Conservation (phyloP, 2,113 vertebrate genomes). For the Gadus macrocephalus region DNA sequence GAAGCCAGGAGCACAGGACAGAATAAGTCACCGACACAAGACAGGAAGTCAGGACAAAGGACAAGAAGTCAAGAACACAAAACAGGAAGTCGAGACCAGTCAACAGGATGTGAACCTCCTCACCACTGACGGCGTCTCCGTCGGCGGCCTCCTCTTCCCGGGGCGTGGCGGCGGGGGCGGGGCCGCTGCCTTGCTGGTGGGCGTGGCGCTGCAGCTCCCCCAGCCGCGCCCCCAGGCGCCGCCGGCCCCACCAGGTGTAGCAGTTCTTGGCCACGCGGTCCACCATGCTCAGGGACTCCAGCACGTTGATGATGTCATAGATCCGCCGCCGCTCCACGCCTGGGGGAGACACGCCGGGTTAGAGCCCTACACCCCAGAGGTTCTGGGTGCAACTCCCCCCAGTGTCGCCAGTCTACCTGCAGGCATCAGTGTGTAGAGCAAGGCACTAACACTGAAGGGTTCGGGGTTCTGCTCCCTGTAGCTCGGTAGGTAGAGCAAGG, state of each 20-base stretch:
- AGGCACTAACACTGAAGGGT: background rate
- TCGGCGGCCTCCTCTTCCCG: constrained; percentile 53
- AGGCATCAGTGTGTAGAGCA: background rate
- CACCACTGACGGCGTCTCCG: background rate
- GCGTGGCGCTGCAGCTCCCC: constrained; percentile 77
- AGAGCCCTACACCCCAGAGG: background rate
- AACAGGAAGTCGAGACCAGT: background rate
- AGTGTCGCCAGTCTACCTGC: background rate
- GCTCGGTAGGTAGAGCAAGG: too few species aligned
- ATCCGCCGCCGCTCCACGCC: constrained; percentile 91
- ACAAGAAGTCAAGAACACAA: background rate
- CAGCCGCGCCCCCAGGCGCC: constrained; percentile 78
- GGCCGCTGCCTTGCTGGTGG: constrained; percentile 78
- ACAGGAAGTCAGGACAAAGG: background rate
- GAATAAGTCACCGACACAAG: background rate
- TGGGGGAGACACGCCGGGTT: constrained; percentile 41
- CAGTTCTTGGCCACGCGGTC: constrained; percentile 93
- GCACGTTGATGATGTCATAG: constrained; percentile 92
- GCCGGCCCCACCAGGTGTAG: constrained; percentile 87
- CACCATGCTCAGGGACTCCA: constrained; percentile 87
- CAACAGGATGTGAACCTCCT: background rate
- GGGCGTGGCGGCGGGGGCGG: constrained; percentile 54
- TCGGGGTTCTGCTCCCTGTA: too few species aligned
- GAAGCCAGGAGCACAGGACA: background rate
- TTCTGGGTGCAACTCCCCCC: background rate